Base-by-base conservation (phyloP, 2,113 vertebrate species). In the Brienomyrus longianalis region DNA sequence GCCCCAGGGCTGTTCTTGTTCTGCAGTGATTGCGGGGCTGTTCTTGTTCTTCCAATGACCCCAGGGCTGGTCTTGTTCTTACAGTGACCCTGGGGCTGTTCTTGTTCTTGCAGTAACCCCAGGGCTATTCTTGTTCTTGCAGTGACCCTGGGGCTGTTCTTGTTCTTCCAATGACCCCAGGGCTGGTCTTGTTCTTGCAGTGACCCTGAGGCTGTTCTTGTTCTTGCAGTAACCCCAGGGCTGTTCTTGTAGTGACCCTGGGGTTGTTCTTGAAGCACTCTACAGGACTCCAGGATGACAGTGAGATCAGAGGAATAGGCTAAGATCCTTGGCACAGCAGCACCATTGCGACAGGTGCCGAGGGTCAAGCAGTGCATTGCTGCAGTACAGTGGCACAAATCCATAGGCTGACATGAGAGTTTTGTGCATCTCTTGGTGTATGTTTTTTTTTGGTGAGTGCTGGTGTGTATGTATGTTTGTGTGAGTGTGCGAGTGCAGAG, bases 231-330 rank as follows among this genome's bases (percentile, higher is more conserved):
- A 10, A 51, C 52, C 15, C 52, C 52, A 54, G 50, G 9, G 2
- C 50, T 13, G 31, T 31, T 31, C 39, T 85, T 50, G n/a, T 1
- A 85, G n/a, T 85, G 62, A 31, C 62, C 27, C 62, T 31, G 10
- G 62, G 10, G n/a, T 85, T 50, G 3, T 50, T 50, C 17, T 15
- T 85, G 43, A 1, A 47, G 43, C 23, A 50, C 83, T 48, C 43
- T 23, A 85, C 3, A 21, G 83, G 9, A 47, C 15, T 3, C n/a
- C 19, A 88, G 23, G 83, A 39, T 13, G 87, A 39, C 74, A 51
- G 86, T 3, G 21, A 89, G 87, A 87, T 89, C 86, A 92, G 90
- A 93, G 92, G 90, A 87, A 91, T 90, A 31, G 62, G 62, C n/a
- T 66, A 70, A 91, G 90, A 92, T 89, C 31, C 27, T 27, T 54